Base-by-base conservation (phyloP, 2,797 vertebrate genomes). In the Aphelocoma californica region DNA sequence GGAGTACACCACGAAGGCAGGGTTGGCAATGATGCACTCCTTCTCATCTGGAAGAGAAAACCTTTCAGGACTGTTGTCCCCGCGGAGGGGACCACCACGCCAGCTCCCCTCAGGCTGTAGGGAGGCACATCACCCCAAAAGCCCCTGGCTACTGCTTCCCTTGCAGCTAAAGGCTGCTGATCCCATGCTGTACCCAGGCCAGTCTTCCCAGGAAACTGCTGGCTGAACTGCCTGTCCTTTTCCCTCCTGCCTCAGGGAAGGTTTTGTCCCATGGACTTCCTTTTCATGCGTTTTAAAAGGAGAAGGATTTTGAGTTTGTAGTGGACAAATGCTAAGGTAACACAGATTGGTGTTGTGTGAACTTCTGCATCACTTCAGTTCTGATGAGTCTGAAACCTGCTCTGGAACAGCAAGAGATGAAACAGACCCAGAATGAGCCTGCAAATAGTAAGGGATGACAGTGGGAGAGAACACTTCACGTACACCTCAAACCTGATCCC, bases 1-100 rank as follows among this genome's bases (percentile, higher is more conserved):
- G 53, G 99, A 99, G 97, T 99, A 99, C 71, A 99, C 99, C 95
- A 99, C 99, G 70, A 99, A 99, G 96, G 99, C 99, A 1, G 99
- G 99, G 81, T 99, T 99, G 97, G 98, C 99, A 34, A 99, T 99
- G 97, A 99, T 98, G 97, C 99, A 99, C 92, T 99, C 98, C 2
- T 99, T 99, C 92, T 99, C 99, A 6, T 98, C 99, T 99, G 98
- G n/a, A 97, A 97, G 69, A 88, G 80, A 96, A 88, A 88, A 69
- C 9, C 8, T 44, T 15, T 71, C 36, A 45, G 90, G 82, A 8
- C 48, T 5, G 12, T 9, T 11, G 57, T 66, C 42, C 45, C 74
- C 10, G 25, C 81, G 53, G 74, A 78, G 72, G 34, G 32, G 60
- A 40, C 31, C 19, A 6, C 44, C 9, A 1, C 0, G 2, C 18